These are phyloP conservation scores for Heliothis virescens DNA, from an alignment of 1,140 invertebrate genomes.

Conservation along the genomic window DNA sequence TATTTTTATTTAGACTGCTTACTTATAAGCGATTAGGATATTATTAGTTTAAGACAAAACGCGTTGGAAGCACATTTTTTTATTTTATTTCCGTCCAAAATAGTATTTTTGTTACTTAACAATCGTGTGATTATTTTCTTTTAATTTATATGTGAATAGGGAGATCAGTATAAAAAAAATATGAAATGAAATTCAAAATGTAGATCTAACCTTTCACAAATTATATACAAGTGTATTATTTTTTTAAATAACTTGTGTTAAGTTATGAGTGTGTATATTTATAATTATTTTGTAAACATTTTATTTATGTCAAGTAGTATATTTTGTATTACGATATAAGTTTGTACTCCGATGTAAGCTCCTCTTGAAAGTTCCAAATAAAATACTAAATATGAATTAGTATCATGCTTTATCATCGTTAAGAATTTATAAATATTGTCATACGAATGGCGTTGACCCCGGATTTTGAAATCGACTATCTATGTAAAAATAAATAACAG, in stretches of 20 bases:
- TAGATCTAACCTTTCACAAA: neutral
- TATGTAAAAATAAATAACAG: neutral
- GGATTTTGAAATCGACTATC: neutral
- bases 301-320: constrained; percentile 4
- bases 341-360: neutral
- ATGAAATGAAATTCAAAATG: neutral
- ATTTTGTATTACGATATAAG: neutral
- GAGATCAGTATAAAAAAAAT: neutral
- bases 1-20: constrained; percentile 53
- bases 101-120: constrained; percentile 57
- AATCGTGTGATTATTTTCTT: constrained; percentile 56
- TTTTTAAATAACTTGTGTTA: neutral
- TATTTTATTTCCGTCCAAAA: constrained; percentile 73
- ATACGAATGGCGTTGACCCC: neutral
- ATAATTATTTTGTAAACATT: constrained; percentile 12
- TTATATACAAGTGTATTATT: neutral
- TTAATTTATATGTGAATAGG: neutral
- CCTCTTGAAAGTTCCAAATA: constrained; percentile 28
- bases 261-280: constrained; percentile 18
- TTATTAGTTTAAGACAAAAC: constrained; percentile 35
- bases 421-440: neutral
- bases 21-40: constrained; percentile 44
- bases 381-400: constrained; percentile 29
- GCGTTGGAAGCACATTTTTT: constrained; percentile 45
- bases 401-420: constrained; percentile 35